These are phyloP conservation scores for Stenoptilia bipunctidactyla DNA, from an alignment of 2,888 invertebrate species.

Conservation along the genomic window DNA sequence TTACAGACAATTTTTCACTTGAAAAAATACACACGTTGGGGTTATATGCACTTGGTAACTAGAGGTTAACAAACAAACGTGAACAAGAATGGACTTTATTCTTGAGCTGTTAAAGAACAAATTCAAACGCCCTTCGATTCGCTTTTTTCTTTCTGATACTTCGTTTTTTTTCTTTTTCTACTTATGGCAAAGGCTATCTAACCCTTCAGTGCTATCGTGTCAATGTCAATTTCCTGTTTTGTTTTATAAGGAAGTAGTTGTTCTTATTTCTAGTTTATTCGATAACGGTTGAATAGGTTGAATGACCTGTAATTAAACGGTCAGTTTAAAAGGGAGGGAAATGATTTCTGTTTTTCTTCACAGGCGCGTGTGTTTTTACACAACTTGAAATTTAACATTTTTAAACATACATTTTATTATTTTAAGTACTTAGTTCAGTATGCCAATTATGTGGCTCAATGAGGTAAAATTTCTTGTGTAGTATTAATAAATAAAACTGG, in stretches of 20 bases:
- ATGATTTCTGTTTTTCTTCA: too few relatives aligned
- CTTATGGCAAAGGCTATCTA: slow-evolving; percentile 30
- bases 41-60: neutral
- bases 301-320: slow-evolving; percentile 3
- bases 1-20: slow-evolving; percentile 36
- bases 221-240: slow-evolving; percentile 21
- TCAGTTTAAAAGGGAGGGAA: slow-evolving; percentile 9
- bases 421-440: too few relatives aligned
- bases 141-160: too few relatives aligned
- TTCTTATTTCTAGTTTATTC: slow-evolving; percentile 4
- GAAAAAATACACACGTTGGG: slow-evolving; percentile 5
- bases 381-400: too few relatives aligned
- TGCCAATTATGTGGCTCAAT: too few relatives aligned
- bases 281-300: slow-evolving; percentile 7
- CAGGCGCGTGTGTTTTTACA: too few relatives aligned
- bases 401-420: too few relatives aligned
- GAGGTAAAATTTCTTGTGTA: too few relatives aligned
- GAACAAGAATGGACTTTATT: neutral
- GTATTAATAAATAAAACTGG: too few relatives aligned
- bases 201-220: slow-evolving; percentile 30
- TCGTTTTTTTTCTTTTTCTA: slow-evolving; percentile 19
- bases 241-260: slow-evolving; percentile 14
- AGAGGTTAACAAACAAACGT: neutral
- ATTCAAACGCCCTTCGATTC: too few relatives aligned
- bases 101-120: neutral